Evolutionary conservation across 2,113 vertebrate species (phyloP).

Genomic region (Candoia aspera): DNA sequence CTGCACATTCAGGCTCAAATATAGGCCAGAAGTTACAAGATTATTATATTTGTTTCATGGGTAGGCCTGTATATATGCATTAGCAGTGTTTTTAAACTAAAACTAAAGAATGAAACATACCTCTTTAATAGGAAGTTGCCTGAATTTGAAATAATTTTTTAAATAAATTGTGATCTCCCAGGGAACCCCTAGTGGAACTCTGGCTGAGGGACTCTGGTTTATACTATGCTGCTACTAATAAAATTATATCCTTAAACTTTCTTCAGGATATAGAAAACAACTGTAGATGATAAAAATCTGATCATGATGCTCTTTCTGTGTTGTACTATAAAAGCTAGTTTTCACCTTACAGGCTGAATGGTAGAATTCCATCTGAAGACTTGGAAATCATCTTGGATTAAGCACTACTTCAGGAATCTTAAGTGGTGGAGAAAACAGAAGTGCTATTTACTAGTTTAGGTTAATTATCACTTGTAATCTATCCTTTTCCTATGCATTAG

Average conservation of each 20-base stretch:
- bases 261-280: not conserved
- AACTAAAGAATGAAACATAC: no score
- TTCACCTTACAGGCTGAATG: not conserved
- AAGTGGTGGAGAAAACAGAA: not conserved
- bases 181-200: no score
- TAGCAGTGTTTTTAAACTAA: no score
- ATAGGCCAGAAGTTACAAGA: no score
- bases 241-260: constrained; percentile 1
- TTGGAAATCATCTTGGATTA: not conserved
- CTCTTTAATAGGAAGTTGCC: no score
- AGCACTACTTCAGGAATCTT: not conserved
- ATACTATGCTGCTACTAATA: not conserved
- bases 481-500: not conserved
- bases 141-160: no score
- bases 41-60: no score
- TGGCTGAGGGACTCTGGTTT: no score
- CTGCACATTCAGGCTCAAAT: no score
- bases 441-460: not conserved
- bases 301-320: not conserved
- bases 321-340: not conserved
- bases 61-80: no score
- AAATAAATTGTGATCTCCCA: no score
- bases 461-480: not conserved
- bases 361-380: not conserved
- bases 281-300: not conserved